Evolutionary conservation across 2,797 vertebrate genomes (phyloP).

Genomic region (Champsocephalus gunnari): DNA sequence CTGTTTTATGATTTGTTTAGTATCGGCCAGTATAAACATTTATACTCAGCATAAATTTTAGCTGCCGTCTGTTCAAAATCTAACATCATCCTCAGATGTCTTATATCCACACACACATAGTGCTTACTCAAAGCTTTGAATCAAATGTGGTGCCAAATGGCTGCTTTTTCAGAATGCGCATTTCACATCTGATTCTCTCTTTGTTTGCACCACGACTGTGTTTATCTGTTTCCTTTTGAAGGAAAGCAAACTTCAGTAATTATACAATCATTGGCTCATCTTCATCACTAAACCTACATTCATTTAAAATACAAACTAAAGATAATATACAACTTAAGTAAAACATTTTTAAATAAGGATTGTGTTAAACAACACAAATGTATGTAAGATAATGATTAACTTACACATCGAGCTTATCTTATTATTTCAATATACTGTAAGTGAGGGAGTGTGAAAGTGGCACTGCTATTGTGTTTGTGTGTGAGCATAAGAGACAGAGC

Average conservation of each 20-base stretch:
- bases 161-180: slow-evolving; percentile 19
- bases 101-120: slow-evolving; percentile 18
- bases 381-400: slow-evolving; percentile 2
- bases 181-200: slow-evolving; percentile 8
- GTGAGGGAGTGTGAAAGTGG: slow-evolving; percentile 20
- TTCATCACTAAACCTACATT: background rate
- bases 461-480: slow-evolving; percentile 6
- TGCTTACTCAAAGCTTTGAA: slow-evolving; percentile 33
- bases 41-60: slow-evolving; percentile 44
- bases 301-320: background rate
- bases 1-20: slow-evolving; percentile 45
- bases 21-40: slow-evolving; percentile 35
- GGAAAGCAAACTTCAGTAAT: background rate
- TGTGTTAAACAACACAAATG: background rate
- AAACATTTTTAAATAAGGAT: too few relatives aligned
- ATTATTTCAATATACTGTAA: background rate
- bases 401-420: slow-evolving; percentile 9
- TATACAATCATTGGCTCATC: background rate
- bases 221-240: background rate
- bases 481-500: slow-evolving; percentile 27
- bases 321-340: background rate
- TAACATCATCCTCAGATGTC: slow-evolving; percentile 22
- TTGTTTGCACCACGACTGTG: slow-evolving; percentile 1
- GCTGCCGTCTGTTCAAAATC: slow-evolving; percentile 32
- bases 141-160: slow-evolving; percentile 7